Percentiles rank a stretch among this genome's conserved stretches.
Conservation (phyloP, 1,140 invertebrate genomes). For the Leucophenga varia region DNA sequence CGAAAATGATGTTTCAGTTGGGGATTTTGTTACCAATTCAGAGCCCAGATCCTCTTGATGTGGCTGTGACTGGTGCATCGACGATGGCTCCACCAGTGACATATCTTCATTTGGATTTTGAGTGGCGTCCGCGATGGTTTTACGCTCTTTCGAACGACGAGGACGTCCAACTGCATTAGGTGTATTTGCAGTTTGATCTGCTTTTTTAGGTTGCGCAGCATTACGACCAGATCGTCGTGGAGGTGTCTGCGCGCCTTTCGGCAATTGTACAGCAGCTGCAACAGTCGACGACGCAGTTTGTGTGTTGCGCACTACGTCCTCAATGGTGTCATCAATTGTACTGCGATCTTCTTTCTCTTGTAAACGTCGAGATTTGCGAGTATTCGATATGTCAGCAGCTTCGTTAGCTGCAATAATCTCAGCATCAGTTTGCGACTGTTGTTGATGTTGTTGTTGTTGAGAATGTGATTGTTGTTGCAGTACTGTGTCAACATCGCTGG, state of each 20-base stretch:
- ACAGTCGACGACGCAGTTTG: slow-evolving; percentile 31
- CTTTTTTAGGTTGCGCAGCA: slow-evolving; percentile 34
- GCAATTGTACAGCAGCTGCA: slow-evolving; percentile 35
- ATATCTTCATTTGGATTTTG: too few relatives aligned
- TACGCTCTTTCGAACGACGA: slow-evolving; percentile 61
- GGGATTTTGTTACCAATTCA: too few relatives aligned
- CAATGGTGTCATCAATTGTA: slow-evolving; percentile 82
- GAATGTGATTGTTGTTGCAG: slow-evolving; percentile 2
- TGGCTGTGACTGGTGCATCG: too few relatives aligned
- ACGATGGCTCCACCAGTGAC: background rate
- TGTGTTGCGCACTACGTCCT: slow-evolving; percentile 76
- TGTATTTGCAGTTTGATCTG: slow-evolving; percentile 33
- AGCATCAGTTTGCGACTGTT: background rate
- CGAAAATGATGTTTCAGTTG: slow-evolving; percentile 19
- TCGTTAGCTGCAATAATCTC: slow-evolving; percentile 57
- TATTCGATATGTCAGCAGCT: slow-evolving; percentile 67
- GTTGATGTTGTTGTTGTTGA: background rate
- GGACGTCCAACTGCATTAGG: slow-evolving; percentile 63
- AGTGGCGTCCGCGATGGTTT: slow-evolving; percentile 62
- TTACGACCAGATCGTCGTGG: slow-evolving; percentile 39
- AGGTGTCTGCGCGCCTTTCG: slow-evolving; percentile 47
- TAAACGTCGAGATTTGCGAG: slow-evolving; percentile 76
- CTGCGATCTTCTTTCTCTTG: slow-evolving; percentile 75
- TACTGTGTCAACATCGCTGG: slow-evolving; percentile 22
- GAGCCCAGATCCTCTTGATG: too few relatives aligned